These are phyloP conservation scores for Brachionus angularis DNA, from an alignment of 1,140 invertebrate genomes.

Conservation along the genomic window DNA sequence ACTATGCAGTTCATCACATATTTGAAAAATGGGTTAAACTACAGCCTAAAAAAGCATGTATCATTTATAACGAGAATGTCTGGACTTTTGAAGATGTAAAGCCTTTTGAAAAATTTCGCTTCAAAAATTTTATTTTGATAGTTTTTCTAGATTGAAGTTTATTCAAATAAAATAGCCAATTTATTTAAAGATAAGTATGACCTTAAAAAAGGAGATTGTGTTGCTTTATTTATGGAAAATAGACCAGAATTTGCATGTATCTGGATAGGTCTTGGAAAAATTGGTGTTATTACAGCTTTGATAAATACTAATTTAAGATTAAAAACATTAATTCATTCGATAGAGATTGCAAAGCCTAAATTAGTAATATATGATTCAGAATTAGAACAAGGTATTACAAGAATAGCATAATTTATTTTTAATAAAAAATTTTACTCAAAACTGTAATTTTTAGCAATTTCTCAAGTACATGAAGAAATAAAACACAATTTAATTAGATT, in stretches of 20 bases:
- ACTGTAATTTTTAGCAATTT: background rate
- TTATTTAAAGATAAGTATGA: background rate
- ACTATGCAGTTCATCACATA: constrained; percentile 3
- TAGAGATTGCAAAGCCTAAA: constrained; percentile 73
- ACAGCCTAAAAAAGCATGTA: constrained; percentile 9
- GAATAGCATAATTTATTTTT: too few species aligned
- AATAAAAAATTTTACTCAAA: background rate
- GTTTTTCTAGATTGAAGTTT: constrained; percentile 5
- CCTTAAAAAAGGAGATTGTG: constrained; percentile 65
- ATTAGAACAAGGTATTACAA: background rate
- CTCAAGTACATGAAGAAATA: background rate
- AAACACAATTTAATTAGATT: constrained; percentile 7
- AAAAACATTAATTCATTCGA: constrained; percentile 72
- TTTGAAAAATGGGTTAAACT: constrained; percentile 34
- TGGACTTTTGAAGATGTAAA: constrained; percentile 25
- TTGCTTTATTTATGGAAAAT: constrained; percentile 78
- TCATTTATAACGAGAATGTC: constrained; percentile 1
- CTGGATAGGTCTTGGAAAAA: constrained; percentile 82
- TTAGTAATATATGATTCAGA: constrained; percentile 65
- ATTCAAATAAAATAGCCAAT: constrained; percentile 31
- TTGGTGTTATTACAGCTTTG: constrained; percentile 76
- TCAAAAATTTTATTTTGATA: background rate
- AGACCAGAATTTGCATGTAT: constrained; percentile 74
- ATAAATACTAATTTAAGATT: constrained; percentile 79
- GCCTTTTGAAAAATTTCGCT: background rate